Base-by-base conservation (phyloP, 2,113 vertebrate genomes). In the Ochotona princeps region DNA sequence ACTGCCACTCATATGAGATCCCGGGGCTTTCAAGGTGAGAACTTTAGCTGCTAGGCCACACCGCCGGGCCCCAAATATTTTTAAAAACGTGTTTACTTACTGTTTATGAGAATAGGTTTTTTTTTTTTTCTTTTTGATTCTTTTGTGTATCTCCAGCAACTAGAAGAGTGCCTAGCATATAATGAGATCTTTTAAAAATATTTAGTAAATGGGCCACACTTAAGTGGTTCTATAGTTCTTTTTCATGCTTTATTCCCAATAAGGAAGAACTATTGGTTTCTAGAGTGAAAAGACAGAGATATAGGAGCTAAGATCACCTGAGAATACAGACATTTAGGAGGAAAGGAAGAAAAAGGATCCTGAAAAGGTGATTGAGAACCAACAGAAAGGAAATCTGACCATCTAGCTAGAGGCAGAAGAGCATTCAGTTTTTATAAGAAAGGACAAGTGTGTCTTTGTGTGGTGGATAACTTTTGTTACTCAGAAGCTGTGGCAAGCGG, bases 121-220 rank as follows among this genome's bases (percentile, higher is more conserved):
- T n/a, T n/a, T n/a, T 84, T 67, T 60, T 57, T 35, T 63, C 54
- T 89, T 25, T 89, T 95, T 89, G 89, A 25, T 89, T 92, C 65
- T 88, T 60, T 93, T 28, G 30, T 90, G 20, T 57, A 78, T 67
- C 38, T 32, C 84, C 61, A 93, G 70, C 44, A 86, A 70, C 69
- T 80, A 83, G 38, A 87, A 83, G 51, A 90, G 23, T 82, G 81
- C n/a, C 87, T 66, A 72, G 61, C n/a, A 83, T 25, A 66, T 26
- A 69, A 87, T n/a, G 74, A 35, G 25, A 38, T 57, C 81, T 61
- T 57, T 60, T 51, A 89, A 78, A 87, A 65, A 69, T 14, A 69
- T 44, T 70, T 51, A 54, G 83, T 32, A 44, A 90, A 61, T 65
- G 1, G 44, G 28, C 65, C n/a, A 8, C 85, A 90, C 38, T 92